phyloP scores from a whole-genome alignment of 2,797 vertebrate species.

The Enteromius argenteus region DNA sequence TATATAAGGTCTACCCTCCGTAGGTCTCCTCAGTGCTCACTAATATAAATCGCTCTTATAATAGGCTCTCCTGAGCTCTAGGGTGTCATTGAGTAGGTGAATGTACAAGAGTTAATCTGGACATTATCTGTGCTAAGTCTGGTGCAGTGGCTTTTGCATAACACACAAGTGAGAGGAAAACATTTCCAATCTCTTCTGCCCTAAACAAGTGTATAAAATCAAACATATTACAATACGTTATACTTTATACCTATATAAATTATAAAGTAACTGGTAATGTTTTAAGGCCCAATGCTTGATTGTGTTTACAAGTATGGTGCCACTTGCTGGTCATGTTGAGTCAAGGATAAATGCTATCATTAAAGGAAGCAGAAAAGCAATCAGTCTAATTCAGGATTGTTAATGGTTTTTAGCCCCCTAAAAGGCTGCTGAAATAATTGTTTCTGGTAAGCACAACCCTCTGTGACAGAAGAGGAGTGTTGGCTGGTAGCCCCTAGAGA shows the following conservation, averaged over 20 bases:
- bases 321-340: not conserved
- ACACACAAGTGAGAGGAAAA: not conserved
- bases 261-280: not conserved
- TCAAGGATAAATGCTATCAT: not conserved
- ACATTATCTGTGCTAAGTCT: constrained; percentile 33
- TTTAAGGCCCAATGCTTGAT: not conserved
- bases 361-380: not conserved
- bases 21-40: constrained; percentile 14
- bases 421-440: constrained; percentile 6
- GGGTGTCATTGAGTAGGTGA: constrained; percentile 17
- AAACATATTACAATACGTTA: not conserved
- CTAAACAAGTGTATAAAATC: not conserved
- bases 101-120: constrained; percentile 52
- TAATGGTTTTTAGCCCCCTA: not conserved
- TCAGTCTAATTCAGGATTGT: not conserved
- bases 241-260: not conserved
- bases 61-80: constrained; percentile 37
- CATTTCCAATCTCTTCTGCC: not conserved
- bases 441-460: constrained; percentile 17
- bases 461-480: constrained; percentile 16
- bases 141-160: constrained; percentile 27
- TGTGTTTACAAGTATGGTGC: not conserved
- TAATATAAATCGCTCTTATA: constrained; percentile 22
- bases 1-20: not conserved
- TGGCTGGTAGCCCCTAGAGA: constrained; percentile 11